Evolutionary conservation across 64 coral and sea anemone species (phyloP), one percentile per base, ranked within the genome.

Genomic region (Orbicella faveolata): DNA sequence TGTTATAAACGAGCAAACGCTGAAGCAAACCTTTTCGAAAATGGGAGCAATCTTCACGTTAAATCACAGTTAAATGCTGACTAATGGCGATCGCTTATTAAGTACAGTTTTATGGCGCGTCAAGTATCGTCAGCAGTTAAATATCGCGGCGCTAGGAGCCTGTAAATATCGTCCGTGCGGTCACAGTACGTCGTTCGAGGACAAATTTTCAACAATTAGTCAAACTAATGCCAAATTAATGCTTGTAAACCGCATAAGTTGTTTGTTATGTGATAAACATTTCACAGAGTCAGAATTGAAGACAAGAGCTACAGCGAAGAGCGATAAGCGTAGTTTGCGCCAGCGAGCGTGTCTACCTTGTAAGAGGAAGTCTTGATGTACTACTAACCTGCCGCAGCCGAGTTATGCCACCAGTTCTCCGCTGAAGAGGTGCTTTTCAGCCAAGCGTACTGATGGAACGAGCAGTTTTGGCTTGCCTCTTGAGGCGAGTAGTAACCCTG

Each of bases 381-480:
- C 34, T 81, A 75, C 89, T 94, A 93, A 99, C 97, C 93, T 96
- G 94, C 68, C 59, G 94, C 74, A 33, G 61, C 75, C 15, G 94
- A 80, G 78, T 92, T 99, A 64, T 92, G 97, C 97, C 97, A 98
- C 97, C 97, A 98, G 67, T 84, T 93, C 66, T 93, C 92, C 70
- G 94, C 92, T 17, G 94, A 89, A 67, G 94, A 92, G 21, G 94
- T 93, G 76, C 97, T 91, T 83, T 99, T 99, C 20, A 99, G 67
- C 97, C 97, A 99, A 34, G 97, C 91, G 88, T 99, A 99, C 63
- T 99, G 97, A 81, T 95, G 97, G 88, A 96, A 96, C 9, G 95
- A 96, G 79, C 95, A 96, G 72, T 93, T 96, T 33, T 99, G 94
- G 23, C 91, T 84, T 41, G 97, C 87, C 74, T 99, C 97, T 84